These are phyloP conservation scores for Psephotus haematonotus DNA, from an alignment of 2,113 vertebrate genomes.

Conservation along the genomic window DNA sequence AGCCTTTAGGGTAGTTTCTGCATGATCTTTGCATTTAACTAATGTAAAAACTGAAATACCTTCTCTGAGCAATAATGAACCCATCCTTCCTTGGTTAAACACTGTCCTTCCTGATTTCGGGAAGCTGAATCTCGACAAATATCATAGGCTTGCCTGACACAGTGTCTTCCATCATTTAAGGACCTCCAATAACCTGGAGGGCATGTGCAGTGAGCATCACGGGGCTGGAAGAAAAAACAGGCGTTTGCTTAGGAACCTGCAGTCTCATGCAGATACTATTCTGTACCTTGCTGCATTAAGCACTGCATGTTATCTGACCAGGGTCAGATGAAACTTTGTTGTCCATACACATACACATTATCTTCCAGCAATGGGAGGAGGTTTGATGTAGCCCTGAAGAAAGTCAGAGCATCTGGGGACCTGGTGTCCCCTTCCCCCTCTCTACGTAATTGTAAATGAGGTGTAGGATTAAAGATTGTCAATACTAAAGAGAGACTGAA, in stretches of 20 bases:
- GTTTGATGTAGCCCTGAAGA: background rate
- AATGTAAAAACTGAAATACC: slow-evolving; percentile 49
- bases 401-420: background rate
- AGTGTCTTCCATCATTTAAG: slow-evolving; percentile 48
- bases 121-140: slow-evolving; percentile 75
- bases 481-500: background rate
- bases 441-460: background rate
- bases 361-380: background rate
- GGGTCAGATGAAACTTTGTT: background rate
- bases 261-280: background rate
- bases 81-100: slow-evolving; percentile 82
- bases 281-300: background rate
- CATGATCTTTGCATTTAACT: rapidly evolving
- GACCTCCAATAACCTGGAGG: slow-evolving; percentile 69
- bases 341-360: rapidly evolving
- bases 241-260: background rate
- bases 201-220: slow-evolving; percentile 82
- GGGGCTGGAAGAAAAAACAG: slow-evolving; percentile 63
- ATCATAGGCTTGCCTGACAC: slow-evolving; percentile 67
- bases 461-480: background rate
- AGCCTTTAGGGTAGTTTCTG: background rate
- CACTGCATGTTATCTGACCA: background rate
- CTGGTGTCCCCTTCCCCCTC: rapidly evolving
- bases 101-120: slow-evolving; percentile 83
- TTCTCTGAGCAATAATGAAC: slow-evolving; percentile 79